A percentile compares a stretch with the other conserved stretches of the same genome.
Evolutionary conservation across 2,888 invertebrate species (phyloP).

Genomic region (Drosophila nr. fundita): DNA sequence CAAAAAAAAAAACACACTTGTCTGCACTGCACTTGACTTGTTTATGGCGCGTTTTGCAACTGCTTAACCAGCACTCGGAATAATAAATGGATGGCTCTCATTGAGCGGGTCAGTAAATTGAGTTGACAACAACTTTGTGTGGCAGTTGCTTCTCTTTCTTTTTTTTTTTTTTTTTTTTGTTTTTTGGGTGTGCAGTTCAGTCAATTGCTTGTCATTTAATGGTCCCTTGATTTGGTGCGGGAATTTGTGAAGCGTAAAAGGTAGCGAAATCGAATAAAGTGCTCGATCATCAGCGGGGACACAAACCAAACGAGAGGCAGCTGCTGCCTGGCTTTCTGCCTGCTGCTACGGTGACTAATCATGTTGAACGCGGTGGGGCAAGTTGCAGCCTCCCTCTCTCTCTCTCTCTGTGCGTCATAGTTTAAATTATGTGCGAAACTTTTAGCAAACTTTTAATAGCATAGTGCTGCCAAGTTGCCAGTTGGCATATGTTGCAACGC

Average conservation of each 20-base stretch:
- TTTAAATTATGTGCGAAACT: constrained; percentile 78
- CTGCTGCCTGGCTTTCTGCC: constrained; percentile 19
- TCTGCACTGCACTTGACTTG: constrained; percentile 7
- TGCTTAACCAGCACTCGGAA: constrained; percentile 6
- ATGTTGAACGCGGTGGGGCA: constrained; percentile 37
- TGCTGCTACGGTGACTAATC: constrained; percentile 59
- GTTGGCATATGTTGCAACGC: constrained; percentile 54
- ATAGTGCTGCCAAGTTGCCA: constrained; percentile 41
- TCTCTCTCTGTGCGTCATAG: constrained; percentile 55
- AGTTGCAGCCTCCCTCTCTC: constrained; percentile 27
- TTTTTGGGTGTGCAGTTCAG: not conserved
- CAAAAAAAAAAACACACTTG: not conserved
- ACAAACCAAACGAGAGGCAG: constrained; percentile 11
- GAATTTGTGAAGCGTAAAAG: constrained; percentile 20
- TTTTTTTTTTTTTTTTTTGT: not conserved
- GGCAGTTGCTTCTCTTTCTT: not conserved
- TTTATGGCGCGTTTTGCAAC: constrained; percentile 5
- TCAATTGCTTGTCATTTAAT: constrained; percentile 37
- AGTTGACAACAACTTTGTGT: constrained; percentile 28
- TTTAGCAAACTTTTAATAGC: constrained; percentile 78
- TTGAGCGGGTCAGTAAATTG: constrained; percentile 29
- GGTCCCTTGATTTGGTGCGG: constrained; percentile 9
- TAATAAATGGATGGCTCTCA: constrained; percentile 52
- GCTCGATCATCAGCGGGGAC: constrained; percentile 57
- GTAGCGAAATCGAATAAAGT: constrained; percentile 40